These are phyloP conservation scores for Nymphalis polychloros DNA, from an alignment of 2,888 invertebrate genomes.

Conservation along the genomic window DNA sequence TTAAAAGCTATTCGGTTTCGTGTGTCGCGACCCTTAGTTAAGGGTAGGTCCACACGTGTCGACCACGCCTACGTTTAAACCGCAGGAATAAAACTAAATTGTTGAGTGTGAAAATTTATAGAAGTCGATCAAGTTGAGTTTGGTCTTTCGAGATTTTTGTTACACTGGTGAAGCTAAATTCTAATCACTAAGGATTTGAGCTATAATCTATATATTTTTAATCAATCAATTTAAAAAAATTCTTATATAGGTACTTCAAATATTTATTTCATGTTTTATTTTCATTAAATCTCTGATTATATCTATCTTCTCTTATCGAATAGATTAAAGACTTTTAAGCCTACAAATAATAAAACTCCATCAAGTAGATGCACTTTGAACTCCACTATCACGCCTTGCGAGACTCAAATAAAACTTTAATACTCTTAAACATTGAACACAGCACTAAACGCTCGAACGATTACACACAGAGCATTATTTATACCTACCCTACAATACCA, in stretches of 20 bases:
- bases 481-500: constrained; percentile 37
- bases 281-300: no score
- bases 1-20: constrained; percentile 67
- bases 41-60: constrained; percentile 64
- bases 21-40: constrained; percentile 72
- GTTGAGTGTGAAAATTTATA: constrained; percentile 1
- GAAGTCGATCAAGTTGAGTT: no score
- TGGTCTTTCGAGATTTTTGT: no score
- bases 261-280: no score
- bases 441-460: constrained; percentile 22
- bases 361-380: neutral
- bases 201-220: no score
- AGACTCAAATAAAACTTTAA: constrained; percentile 5
- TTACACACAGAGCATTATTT: constrained; percentile 32
- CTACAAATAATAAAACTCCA: no score
- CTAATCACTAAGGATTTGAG: no score
- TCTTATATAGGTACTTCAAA: no score
- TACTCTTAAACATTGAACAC: constrained; percentile 13
- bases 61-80: constrained; percentile 45
- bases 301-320: no score
- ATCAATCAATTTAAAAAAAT: no score
- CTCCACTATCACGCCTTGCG: neutral
- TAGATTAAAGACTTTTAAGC: no score
- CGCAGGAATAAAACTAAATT: constrained; percentile 33
- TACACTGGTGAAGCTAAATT: no score